Conservation (phyloP, 2,888 invertebrate genomes). For the Ormyrus thymus region DNA sequence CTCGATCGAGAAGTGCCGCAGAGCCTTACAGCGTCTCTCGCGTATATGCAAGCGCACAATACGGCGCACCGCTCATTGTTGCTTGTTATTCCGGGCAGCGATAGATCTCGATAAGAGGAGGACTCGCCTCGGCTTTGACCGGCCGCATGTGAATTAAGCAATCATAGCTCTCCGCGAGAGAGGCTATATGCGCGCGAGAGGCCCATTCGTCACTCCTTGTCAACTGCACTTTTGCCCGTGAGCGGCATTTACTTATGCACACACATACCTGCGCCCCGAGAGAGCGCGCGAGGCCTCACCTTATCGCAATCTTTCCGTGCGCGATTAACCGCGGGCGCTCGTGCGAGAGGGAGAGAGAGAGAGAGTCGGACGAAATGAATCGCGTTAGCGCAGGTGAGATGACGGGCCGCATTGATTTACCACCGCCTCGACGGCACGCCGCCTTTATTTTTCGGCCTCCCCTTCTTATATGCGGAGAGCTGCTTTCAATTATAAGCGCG, state of each 20-base stretch:
- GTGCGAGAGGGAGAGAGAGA: no score
- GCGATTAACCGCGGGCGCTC: slow-evolving; percentile 50
- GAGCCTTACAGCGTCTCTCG: no score
- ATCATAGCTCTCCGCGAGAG: slow-evolving; percentile 62
- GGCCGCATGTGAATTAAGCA: slow-evolving; percentile 69
- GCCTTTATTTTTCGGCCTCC: slow-evolving; percentile 7
- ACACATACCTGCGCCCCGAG: slow-evolving; percentile 36
- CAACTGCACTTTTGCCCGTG: slow-evolving; percentile 63
- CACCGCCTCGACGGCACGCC: slow-evolving; percentile 15
- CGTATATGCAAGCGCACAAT: slow-evolving; percentile 13
- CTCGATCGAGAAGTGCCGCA: not conserved
- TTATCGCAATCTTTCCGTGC: slow-evolving; percentile 61
- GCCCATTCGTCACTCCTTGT: slow-evolving; percentile 68
- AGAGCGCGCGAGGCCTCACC: slow-evolving; percentile 48
- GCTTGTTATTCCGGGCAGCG: slow-evolving; percentile 66
- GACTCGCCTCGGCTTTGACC: slow-evolving; percentile 63
- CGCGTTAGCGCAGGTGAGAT: slow-evolving; percentile 47
- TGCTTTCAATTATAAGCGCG: slow-evolving; percentile 49
- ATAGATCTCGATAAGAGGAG: slow-evolving; percentile 69
- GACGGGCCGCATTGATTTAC: slow-evolving; percentile 52
- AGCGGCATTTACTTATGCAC: slow-evolving; percentile 59
- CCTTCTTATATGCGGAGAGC: not conserved
- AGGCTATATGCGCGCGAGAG: slow-evolving; percentile 35
- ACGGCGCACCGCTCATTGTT: slow-evolving; percentile 57
- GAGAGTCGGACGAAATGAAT: slow-evolving; percentile 40